phyloP scores from a whole-genome alignment of 2,888 invertebrate genomes.

The Rotaria socialis region DNA sequence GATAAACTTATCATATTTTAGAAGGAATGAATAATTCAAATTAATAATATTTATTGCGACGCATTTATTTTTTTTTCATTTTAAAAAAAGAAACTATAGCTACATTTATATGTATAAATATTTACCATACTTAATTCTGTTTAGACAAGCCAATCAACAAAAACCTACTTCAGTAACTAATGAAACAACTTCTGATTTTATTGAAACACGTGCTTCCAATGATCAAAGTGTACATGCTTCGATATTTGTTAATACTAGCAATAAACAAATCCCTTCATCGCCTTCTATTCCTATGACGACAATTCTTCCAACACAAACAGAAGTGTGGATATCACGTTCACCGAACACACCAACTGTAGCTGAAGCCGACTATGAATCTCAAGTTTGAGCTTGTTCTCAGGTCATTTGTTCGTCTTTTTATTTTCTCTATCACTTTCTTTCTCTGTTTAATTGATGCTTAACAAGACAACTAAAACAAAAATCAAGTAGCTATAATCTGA shows the following conservation, averaged over 20 bases:
- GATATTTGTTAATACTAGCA: neutral
- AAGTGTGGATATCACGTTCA: conserved; percentile 23
- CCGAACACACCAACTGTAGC: conserved; percentile 5
- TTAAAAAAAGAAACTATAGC: too few relatives aligned
- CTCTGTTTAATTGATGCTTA: neutral
- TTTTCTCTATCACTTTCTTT: neutral
- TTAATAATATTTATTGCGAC: neutral
- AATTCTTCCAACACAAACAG: conserved; percentile 17
- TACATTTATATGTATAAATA: neutral
- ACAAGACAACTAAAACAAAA: neutral
- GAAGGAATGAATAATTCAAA: neutral
- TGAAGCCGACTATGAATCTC: conserved; percentile 31
- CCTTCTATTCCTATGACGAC: neutral
- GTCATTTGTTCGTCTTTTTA: neutral
- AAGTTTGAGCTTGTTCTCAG: conserved; percentile 32
- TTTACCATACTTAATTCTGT: neutral
- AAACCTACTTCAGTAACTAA: neutral
- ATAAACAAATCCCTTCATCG: neutral
- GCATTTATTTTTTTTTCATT: neutral
- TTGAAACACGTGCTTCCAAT: conserved; percentile 2
- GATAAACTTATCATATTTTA: neutral
- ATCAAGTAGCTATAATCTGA: neutral
- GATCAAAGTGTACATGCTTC: conserved; percentile 7
- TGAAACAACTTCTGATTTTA: neutral
- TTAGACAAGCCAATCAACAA: neutral